Evolutionary conservation across 2,113 vertebrate genomes (phyloP), one percentile per base, ranked within the genome.

Genomic region (Coptodon rendalli): DNA sequence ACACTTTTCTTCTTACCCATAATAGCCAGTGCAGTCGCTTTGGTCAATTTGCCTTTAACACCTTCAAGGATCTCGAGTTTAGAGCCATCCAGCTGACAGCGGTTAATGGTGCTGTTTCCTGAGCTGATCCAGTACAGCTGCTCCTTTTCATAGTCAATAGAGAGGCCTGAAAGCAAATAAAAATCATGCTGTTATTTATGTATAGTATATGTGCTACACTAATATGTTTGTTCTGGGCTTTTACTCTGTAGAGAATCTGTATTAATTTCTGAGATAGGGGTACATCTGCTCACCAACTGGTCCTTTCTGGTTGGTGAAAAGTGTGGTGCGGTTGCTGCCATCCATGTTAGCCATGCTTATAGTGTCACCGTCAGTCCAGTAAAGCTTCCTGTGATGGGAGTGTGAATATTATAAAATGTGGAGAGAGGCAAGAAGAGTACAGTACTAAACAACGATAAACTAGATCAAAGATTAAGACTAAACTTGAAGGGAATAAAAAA

Each of bases 81-180:
- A 1, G 95, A 97, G 76, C 98, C 98, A 0, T 99, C 97, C 93
- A 99, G 90, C 91, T 97, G 96, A 89, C 98, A 99, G 61, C 96
- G 96, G 89, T 95, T 98, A 91, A 99, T 97, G 83, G 98, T 98
- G 93, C 97, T 93, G 1, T 97, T 98, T 63, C 97, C 97, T 7
- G 98, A 98, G 94, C 98, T 99, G 96, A 99, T 97, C 98, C 98
- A 99, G 95, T 99, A 99, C 8, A 99, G 95, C 53, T 97, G 97
- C 93, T 96, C 96, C 45, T 97, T 97, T 0, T 97, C 95, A 93
- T 97, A 99, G 94, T 99, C 98, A 3, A 99, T 98, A 6, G 98
- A 98, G 87, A 99, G 95, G 13, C 98, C 98, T 99, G 89, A 27
- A 53, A 48, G 43, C 63, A 80, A 84, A 56, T n/a, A 78, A 84